phyloP scores from a whole-genome alignment of 2,888 invertebrate genomes.

The Bombyx huttoni region DNA sequence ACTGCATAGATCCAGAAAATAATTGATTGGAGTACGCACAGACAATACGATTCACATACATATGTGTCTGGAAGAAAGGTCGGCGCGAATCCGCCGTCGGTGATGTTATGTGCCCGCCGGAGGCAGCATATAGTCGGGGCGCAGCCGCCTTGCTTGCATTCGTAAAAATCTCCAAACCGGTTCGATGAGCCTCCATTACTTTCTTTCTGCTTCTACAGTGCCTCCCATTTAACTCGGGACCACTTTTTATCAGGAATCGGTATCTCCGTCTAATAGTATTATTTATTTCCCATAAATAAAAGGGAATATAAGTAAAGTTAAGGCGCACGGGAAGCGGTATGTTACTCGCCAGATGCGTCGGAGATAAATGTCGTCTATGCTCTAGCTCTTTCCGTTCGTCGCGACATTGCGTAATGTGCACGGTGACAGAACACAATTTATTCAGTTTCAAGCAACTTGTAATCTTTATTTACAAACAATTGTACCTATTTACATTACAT shows the following conservation, averaged over 20 bases:
- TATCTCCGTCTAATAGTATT: conserved; percentile 72
- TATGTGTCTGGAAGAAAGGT: conserved; percentile 51
- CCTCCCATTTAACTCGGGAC: conserved; percentile 71
- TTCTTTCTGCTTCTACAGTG: conserved; percentile 70
- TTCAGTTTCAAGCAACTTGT: conserved; percentile 24
- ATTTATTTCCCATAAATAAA: conserved; percentile 72
- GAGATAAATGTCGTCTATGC: conserved; percentile 38
- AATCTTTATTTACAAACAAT: conserved; percentile 41
- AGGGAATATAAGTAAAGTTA: conserved; percentile 66
- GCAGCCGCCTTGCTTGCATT: conserved; percentile 65
- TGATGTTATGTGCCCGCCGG: conserved; percentile 58
- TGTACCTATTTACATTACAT: conserved; percentile 24
- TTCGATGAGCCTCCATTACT: conserved; percentile 71
- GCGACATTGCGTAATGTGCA: conserved; percentile 41
- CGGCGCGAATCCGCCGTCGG: conserved; percentile 62
- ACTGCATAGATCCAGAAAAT: conserved; percentile 33
- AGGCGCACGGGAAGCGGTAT: conserved; percentile 62
- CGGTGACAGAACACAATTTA: conserved; percentile 41
- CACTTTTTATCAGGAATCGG: conserved; percentile 72
- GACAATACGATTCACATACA: conserved; percentile 11
- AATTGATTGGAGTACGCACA: conserved; percentile 38
- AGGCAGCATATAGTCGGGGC: conserved; percentile 53
- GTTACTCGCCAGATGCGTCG: conserved; percentile 57
- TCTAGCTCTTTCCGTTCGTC: conserved; percentile 32
- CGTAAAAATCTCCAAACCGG: conserved; percentile 72